These are phyloP conservation scores for Poecilia gillii DNA, from an alignment of 2,797 vertebrate genomes.

Conservation along the genomic window DNA sequence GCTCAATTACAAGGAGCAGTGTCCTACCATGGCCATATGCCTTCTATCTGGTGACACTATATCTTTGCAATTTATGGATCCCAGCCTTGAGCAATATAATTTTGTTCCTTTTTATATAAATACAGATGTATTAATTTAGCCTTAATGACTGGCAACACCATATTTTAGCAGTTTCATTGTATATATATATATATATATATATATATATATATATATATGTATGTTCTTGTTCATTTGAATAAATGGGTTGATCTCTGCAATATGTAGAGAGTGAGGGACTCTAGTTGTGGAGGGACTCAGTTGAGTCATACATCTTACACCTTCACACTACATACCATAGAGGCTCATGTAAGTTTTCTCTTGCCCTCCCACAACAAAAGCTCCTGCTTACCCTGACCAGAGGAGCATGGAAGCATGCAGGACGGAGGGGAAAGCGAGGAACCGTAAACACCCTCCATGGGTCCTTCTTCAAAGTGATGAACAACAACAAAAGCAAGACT, in stretches of 20 bases:
- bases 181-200: conserved; percentile 51
- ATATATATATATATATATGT: conserved; percentile 39
- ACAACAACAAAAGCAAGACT: conserved; percentile 74
- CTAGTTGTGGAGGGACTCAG: conserved; percentile 32
- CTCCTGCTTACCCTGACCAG: conserved; percentile 47
- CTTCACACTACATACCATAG: conserved; percentile 59
- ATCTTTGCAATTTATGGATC: conserved; percentile 79
- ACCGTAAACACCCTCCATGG: conserved; percentile 82
- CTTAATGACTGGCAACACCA: conserved; percentile 74
- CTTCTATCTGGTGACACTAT: conserved; percentile 78
- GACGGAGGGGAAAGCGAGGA: conserved; percentile 70
- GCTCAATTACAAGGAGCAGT: conserved; percentile 81
- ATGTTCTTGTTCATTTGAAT: conserved; percentile 47
- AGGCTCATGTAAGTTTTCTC: conserved; percentile 57
- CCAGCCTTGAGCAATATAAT: conserved; percentile 63
- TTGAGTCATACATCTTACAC: conserved; percentile 53
- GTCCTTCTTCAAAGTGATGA: conserved; percentile 77
- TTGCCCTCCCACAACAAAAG: conserved; percentile 59
- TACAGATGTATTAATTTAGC: conserved; percentile 67
- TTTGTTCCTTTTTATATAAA: conserved; percentile 68
- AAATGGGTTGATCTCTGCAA: conserved; percentile 36
- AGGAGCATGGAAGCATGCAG: conserved; percentile 66
- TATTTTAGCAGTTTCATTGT: conserved; percentile 59
- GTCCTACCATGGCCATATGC: conserved; percentile 85
- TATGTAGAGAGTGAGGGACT: conserved; percentile 43